These are phyloP conservation scores for Lophius americanus DNA, from an alignment of 2,797 vertebrate species.

Conservation along the genomic window DNA sequence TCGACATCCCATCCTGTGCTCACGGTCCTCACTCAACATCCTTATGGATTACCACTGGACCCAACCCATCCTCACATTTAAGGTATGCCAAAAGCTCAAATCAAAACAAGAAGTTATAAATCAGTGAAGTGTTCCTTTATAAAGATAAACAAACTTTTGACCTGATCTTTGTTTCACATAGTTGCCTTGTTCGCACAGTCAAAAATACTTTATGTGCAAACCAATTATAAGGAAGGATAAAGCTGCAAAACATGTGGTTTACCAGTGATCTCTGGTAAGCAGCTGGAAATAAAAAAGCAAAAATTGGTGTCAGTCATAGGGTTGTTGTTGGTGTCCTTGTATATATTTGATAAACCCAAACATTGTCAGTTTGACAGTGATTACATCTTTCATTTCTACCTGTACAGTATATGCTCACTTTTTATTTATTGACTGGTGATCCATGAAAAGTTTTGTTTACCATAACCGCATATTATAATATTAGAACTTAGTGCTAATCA, in stretches of 20 bases:
- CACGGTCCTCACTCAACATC: slow-evolving; percentile 25
- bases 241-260: background rate
- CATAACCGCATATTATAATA: too few relatives aligned
- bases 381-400: too few relatives aligned
- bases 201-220: background rate
- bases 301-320: background rate
- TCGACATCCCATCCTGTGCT: slow-evolving; percentile 40
- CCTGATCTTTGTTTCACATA: background rate
- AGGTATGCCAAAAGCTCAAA: slow-evolving; percentile 21
- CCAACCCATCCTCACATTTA: slow-evolving; percentile 56
- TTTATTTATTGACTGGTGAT: too few relatives aligned
- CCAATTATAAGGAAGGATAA: rapidly evolving
- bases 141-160: slow-evolving; percentile 33
- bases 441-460: too few relatives aligned
- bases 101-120: slow-evolving; percentile 70
- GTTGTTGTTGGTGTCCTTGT: too few relatives aligned
- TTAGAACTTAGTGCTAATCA: background rate
- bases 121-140: slow-evolving; percentile 42
- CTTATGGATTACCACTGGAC: slow-evolving; percentile 51
- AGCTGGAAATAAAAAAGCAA: background rate
- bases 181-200: background rate
- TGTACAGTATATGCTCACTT: too few relatives aligned
- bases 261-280: background rate
- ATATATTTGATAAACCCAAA: too few relatives aligned
- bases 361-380: too few relatives aligned